Percentiles rank a stretch among this genome's conserved stretches.
Evolutionary conservation across 2,888 invertebrate genomes (phyloP).

Genomic region (Eudasyphora cyanicolor): DNA sequence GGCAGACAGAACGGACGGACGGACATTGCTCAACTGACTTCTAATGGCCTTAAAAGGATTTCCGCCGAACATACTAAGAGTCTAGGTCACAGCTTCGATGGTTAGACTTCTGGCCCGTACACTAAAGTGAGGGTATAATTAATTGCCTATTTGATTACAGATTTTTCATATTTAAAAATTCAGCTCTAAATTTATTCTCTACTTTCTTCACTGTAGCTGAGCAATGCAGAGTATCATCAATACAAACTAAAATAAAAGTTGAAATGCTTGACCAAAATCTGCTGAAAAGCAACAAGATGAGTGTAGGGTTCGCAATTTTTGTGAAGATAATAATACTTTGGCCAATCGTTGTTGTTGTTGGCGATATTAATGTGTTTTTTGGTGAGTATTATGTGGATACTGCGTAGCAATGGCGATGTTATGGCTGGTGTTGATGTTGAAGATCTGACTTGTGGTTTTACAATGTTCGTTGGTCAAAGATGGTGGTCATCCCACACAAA

Average conservation of each 20-base stretch:
- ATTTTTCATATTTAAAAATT: no score
- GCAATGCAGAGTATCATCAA: no score
- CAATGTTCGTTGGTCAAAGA: background rate
- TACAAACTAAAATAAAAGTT: background rate
- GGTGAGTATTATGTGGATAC: no score
- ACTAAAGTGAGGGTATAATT: no score
- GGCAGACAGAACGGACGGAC: no score
- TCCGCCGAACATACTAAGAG: no score
- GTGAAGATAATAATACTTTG: background rate
- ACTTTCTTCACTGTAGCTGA: no score
- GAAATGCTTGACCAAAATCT: background rate
- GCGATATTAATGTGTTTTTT: no score
- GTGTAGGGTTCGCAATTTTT: background rate
- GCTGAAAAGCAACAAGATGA: background rate
- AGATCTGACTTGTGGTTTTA: background rate
- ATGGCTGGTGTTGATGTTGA: background rate
- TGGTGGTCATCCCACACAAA: background rate
- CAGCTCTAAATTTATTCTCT: background rate
- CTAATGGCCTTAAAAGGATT: no score
- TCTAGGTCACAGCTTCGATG: no score
- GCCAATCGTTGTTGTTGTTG: background rate
- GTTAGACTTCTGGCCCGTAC: no score
- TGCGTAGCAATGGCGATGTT: background rate
- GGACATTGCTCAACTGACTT: no score
- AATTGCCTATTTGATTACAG: background rate